Evolutionary conservation across 2,113 vertebrate species (phyloP).

Genomic region (Gavialis gangeticus): DNA sequence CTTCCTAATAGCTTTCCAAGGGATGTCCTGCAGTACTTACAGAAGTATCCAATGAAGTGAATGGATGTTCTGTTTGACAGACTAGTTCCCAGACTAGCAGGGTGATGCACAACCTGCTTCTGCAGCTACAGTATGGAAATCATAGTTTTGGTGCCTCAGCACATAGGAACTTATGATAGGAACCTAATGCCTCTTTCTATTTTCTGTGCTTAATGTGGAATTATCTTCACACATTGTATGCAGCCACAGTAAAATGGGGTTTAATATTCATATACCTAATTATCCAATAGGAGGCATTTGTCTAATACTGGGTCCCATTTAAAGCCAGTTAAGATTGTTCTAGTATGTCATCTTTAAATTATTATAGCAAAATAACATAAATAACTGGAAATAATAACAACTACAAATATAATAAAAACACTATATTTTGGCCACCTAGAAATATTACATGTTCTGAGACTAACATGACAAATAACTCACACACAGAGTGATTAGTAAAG

Average conservation of each 20-base stretch:
- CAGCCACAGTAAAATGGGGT: neutral
- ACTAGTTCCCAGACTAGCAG: neutral
- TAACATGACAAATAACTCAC: neutral
- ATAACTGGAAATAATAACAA: neutral
- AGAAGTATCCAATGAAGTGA: accelerated
- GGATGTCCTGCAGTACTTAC: neutral
- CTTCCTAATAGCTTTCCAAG: neutral
- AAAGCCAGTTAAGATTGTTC: neutral
- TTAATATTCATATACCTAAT: neutral
- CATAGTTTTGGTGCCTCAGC: neutral
- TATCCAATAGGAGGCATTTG: neutral
- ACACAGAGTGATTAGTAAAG: neutral
- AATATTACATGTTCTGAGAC: neutral
- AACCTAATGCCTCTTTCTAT: neutral
- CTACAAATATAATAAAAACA: neutral
- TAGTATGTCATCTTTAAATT: no score
- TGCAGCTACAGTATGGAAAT: neutral
- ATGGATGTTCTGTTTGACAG: neutral
- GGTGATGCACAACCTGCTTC: neutral
- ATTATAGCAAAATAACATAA: neutral
- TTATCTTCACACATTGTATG: neutral
- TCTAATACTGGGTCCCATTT: neutral
- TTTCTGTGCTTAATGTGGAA: neutral
- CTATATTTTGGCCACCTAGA: neutral
- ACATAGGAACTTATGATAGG: neutral